Evolutionary conservation across 1,140 invertebrate genomes (phyloP).

Genomic region (Thaumatotibia leucotreta): DNA sequence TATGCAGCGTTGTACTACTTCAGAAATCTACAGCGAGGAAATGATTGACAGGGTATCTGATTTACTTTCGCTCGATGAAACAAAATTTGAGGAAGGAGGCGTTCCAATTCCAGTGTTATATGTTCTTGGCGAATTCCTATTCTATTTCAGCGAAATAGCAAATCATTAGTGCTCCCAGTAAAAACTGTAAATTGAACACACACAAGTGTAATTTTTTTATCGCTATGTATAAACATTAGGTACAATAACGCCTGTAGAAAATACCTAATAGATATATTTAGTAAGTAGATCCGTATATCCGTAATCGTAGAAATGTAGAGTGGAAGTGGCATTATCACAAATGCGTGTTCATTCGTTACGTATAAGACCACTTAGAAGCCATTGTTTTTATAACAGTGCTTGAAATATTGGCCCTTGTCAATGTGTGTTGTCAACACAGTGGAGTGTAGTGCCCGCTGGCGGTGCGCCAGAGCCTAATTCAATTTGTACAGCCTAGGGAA

Average conservation of each 20-base stretch:
- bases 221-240: not conserved
- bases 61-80: not conserved
- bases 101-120: not conserved
- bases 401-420: constrained; percentile 14
- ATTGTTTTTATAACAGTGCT: not conserved
- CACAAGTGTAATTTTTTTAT: not conserved
- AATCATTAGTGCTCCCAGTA: too few species aligned
- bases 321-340: not conserved
- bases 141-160: too few species aligned
- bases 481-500: constrained; percentile 30
- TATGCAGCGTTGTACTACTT: not conserved
- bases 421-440: constrained; percentile 17
- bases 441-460: constrained; percentile 19
- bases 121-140: not conserved
- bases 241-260: too few species aligned
- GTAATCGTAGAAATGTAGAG: too few species aligned
- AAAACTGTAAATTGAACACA: not conserved
- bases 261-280: too few species aligned
- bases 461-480: constrained; percentile 29
- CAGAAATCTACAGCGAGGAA: not conserved
- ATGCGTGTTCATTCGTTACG: not conserved
- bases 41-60: not conserved
- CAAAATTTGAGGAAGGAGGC: not conserved
- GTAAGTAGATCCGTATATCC: too few species aligned
- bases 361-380: not conserved